Evolutionary conservation across 2,113 vertebrate genomes (phyloP).

Genomic region (Herpailurus yagouaroundi): DNA sequence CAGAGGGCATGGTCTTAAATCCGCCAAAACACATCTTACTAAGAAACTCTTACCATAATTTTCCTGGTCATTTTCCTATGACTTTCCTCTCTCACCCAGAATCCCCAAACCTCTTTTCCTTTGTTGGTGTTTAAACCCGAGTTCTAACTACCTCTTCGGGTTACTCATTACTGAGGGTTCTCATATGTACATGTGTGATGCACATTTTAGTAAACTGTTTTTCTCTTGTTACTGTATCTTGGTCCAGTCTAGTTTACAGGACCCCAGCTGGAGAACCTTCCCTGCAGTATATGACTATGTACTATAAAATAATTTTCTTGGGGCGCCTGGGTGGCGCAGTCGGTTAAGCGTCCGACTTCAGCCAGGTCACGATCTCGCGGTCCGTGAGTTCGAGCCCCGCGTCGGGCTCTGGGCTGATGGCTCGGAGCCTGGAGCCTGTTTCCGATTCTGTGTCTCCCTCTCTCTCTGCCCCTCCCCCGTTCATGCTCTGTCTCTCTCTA

Average conservation of each 20-base stretch:
- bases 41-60: background rate
- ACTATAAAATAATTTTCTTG: too few relatives aligned
- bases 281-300: background rate
- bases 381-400: too few relatives aligned
- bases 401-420: too few relatives aligned
- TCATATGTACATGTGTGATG: background rate
- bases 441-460: too few relatives aligned
- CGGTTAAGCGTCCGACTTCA: too few relatives aligned
- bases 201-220: background rate
- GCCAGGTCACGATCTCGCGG: too few relatives aligned
- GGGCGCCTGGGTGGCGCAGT: too few relatives aligned
- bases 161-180: background rate
- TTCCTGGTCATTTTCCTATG: background rate
- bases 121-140: background rate
- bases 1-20: background rate
- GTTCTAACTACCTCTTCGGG: background rate
- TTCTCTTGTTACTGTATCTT: background rate
- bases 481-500: too few relatives aligned
- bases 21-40: background rate
- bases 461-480: too few relatives aligned
- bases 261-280: background rate
- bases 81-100: background rate
- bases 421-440: too few relatives aligned
- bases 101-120: background rate
- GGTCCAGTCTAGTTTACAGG: background rate